Base-by-base conservation (phyloP, 64 coral and sea anemone genomes). In the Actinia equina region DNA sequence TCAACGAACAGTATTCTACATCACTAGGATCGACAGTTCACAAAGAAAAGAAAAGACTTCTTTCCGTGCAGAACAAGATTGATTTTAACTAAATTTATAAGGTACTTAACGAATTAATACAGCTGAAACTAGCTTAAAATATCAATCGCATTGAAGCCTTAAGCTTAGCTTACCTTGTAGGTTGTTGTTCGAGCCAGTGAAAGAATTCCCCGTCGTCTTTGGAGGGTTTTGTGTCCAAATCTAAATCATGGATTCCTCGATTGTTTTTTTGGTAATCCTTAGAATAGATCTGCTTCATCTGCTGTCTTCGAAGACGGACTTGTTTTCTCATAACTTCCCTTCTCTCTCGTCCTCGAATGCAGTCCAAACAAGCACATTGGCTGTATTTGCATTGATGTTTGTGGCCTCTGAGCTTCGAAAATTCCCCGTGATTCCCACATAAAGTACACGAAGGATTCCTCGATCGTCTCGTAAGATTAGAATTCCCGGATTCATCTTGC, bases 231-330 rank as follows among this genome's bases (percentile, higher is more conserved):
- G 17, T 74, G 23, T 74, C 27, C 15, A 9, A 8, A 2, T 17
- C 41, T 51, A 49, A 49, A 20, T 4, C 17, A 18, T 49, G 4
- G 7, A 22, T 49, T 17, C 11, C 49, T 81, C 43, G 43, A 3
- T 81, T 52, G 0, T 46, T 42, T 44, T 81, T 43, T 0, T 3
- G 16, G 45, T 22, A 52, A 12, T 17, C 49, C 25, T 74, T 74
- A 12, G 69, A 9, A 74, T 74, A 74, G 44, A 95, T 88, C 19
- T 95, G 85, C 30, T 88, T 95, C 94, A 95, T 95, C 26, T 95
- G 94, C 57, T 92, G 91, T 84, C 94, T 86, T 30, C 94, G 82
- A 63, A 95, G 83, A 63, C 86, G 84, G 49, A 95, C 94, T 92
- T 95, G 94, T 56, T 60, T 83, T 83, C 83, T 92, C 94, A 95